Evolutionary conservation across 2,113 vertebrate species (phyloP).

Genomic region (Labeo rohita): DNA sequence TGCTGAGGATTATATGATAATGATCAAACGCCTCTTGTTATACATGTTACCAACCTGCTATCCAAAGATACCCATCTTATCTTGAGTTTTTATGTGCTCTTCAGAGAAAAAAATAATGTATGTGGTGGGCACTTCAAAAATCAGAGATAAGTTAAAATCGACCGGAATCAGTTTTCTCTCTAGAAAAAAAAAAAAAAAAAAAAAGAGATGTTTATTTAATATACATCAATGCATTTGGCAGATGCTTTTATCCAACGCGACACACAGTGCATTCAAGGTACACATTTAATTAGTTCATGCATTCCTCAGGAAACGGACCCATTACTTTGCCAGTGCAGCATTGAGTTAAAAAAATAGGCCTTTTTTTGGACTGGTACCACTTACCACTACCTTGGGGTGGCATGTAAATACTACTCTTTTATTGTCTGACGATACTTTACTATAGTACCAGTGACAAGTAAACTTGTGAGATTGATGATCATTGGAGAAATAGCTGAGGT

Average conservation of each 20-base stretch:
- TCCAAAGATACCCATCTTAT: conserved; percentile 1
- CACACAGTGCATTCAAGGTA: not conserved
- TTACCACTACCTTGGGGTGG: not conserved
- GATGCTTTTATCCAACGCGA: not conserved
- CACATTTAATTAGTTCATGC: not conserved
- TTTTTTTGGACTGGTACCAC: not conserved
- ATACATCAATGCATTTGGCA: not conserved
- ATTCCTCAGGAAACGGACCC: not conserved
- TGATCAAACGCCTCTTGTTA: not conserved
- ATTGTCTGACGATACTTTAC: not conserved
- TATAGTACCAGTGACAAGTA: not conserved
- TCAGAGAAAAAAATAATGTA: too few species aligned
- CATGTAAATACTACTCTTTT: not conserved
- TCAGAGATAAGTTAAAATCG: not conserved
- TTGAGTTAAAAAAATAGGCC: not conserved
- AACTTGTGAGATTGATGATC: conserved; percentile 3
- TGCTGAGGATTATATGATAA: not conserved
- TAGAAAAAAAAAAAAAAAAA: too few species aligned
- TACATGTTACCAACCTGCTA: not conserved
- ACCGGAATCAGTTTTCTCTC: not conserved
- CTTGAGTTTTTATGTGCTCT: not conserved
- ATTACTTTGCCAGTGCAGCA: not conserved
- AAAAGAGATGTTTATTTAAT: not conserved
- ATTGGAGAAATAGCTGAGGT: not conserved
- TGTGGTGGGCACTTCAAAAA: not conserved